A percentile compares a stretch with the other conserved stretches of the same genome.
Evolutionary conservation across 1,140 invertebrate species (phyloP).

Genomic region (Sycophila sp.): DNA sequence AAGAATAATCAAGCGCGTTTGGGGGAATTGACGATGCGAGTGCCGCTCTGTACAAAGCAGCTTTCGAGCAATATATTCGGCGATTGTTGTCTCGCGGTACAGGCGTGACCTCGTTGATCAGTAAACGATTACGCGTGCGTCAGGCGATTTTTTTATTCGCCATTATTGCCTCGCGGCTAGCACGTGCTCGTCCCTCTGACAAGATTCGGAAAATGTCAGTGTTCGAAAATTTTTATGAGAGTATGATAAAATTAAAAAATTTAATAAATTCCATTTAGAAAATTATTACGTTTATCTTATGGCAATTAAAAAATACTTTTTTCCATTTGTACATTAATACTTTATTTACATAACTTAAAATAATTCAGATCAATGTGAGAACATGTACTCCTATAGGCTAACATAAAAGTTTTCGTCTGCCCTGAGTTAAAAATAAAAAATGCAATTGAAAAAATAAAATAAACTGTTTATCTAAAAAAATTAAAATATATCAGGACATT

Average conservation of each 20-base stretch:
- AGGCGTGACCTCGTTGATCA: constrained; percentile 13
- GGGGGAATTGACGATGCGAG: not conserved
- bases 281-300: no score
- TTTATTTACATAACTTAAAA: constrained; percentile 27
- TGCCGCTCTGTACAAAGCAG: not conserved
- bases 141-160: not conserved
- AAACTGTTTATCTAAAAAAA: no score
- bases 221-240: no score
- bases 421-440: no score
- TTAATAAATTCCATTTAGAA: no score
- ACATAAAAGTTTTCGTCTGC: constrained; percentile 7
- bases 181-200: not conserved
- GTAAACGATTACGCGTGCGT: not conserved
- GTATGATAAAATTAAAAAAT: no score
- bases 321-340: no score
- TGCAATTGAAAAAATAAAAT: no score
- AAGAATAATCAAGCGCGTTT: not conserved
- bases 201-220: not conserved
- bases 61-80: constrained; percentile 10
- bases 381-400: not conserved
- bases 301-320: no score
- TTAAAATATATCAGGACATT: no score
- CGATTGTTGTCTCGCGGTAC: not conserved
- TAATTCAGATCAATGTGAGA: constrained; percentile 10
- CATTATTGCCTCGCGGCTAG: not conserved